phyloP scores from a whole-genome alignment of 2,113 vertebrate species.

The Cacatua alba region DNA sequence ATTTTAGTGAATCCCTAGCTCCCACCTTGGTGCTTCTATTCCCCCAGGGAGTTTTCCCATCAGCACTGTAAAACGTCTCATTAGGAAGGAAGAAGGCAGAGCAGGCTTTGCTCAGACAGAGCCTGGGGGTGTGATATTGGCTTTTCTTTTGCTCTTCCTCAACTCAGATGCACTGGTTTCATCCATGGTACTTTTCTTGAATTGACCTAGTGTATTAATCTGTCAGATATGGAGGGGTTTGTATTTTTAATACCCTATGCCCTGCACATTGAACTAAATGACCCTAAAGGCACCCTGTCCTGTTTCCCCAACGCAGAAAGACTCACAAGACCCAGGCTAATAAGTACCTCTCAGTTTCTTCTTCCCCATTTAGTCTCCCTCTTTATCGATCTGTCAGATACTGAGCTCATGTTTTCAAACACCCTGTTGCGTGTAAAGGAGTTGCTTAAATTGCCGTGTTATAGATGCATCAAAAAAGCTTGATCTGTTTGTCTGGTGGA shows the following conservation, averaged over 20 bases:
- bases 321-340: not conserved
- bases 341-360: not conserved
- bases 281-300: not conserved
- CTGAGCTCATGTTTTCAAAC: not conserved
- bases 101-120: constrained; percentile 4
- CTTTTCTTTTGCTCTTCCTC: not conserved
- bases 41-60: constrained; percentile 12
- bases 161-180: not conserved
- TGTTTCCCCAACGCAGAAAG: not conserved
- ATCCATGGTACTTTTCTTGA: not conserved
- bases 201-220: not conserved
- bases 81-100: constrained; percentile 8
- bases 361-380: not conserved
- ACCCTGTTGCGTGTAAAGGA: not conserved
- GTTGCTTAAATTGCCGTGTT: not conserved
- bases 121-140: not conserved
- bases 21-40: not conserved
- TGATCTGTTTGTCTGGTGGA: not conserved
- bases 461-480: not conserved
- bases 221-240: not conserved
- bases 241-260: not conserved
- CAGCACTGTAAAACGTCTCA: constrained; percentile 15
- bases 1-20: not conserved
- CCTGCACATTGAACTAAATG: not conserved
- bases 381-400: not conserved